Conservation (phyloP, 1,140 invertebrate species). For the Phymastichus coffea region DNA sequence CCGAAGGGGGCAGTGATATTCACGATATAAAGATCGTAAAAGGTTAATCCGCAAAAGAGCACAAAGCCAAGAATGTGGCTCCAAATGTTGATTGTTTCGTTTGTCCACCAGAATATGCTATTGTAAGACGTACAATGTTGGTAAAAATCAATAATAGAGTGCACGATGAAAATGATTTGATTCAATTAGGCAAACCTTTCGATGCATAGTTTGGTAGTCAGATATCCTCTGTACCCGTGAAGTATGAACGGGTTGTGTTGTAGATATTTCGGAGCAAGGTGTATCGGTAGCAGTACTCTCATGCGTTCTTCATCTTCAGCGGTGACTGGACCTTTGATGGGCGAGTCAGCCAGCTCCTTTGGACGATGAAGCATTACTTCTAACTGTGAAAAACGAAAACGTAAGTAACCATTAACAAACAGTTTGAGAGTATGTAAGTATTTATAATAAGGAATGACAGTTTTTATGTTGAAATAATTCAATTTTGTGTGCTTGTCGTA, state of each 20-base stretch:
- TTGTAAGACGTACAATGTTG: constrained; percentile 26
- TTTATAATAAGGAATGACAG: too few species aligned
- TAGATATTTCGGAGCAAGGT: constrained; percentile 78
- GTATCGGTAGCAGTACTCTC: constrained; percentile 55
- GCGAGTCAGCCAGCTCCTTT: constrained; percentile 39
- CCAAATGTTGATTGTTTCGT: constrained; percentile 98
- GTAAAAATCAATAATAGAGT: not conserved
- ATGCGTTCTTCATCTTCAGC: constrained; percentile 50
- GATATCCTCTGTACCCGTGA: constrained; percentile 71
- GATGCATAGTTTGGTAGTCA: constrained; percentile 79
- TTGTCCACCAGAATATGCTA: constrained; percentile 94
- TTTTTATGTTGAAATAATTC: too few species aligned
- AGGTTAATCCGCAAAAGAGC: constrained; percentile 78
- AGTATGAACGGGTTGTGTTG: constrained; percentile 77
- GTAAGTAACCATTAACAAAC: too few species aligned
- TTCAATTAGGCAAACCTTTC: constrained; percentile 69
- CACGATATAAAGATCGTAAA: constrained; percentile 80
- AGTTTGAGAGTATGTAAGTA: too few species aligned
- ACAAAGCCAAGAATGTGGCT: constrained; percentile 92
- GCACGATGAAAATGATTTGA: not conserved
- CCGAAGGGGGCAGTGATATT: constrained; percentile 74
- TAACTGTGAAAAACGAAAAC: constrained; percentile 4
- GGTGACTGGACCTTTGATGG: constrained; percentile 40
- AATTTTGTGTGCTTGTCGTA: too few species aligned
- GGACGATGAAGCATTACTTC: constrained; percentile 32